Base-by-base conservation (phyloP, 23 tunicate genomes). In the Styela plicata region DNA sequence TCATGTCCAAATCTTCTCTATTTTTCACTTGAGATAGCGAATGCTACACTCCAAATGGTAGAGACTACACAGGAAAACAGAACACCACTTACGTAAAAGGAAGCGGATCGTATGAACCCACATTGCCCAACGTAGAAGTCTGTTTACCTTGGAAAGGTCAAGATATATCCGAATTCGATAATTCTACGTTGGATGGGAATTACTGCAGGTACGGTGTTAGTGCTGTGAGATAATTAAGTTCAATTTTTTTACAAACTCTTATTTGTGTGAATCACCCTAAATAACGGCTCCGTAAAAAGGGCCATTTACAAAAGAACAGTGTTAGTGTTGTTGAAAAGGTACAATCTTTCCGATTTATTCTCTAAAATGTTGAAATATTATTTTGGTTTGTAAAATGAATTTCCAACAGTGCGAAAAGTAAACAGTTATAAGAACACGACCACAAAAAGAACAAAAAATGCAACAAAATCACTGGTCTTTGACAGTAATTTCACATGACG, bases 41-140 rank as follows among this genome's bases (percentile, higher is more conserved):
- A 76, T 88, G 92, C 77, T 88, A 88, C 86, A 88, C 92, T 10
- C 77, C 83, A 36, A 88, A 88, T 44, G 92, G 92, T 19, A 44
- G 18, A 34, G 92, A 88, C 63, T 88, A 88, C 73, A 77, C 64
- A 1, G 92, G 92, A 1, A 62, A 71, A 21, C 92, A 88, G 63
- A 29, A 33, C 28, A 83, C 85, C 5, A 61, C 92, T 16, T 76
- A 76, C 64, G 81, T 76, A 1, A 36, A 44, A 44, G 81, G 81
- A 21, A 53, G 29, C 13, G 53, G 53, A 76, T 10, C 30, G n/a
- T 76, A 76, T 29, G 81, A 76, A 26, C 81, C 81, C 18, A 44
- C 63, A 26, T 16, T 33, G 22, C 31, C 31, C 26, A 76, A 36
- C 65, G 24, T 44, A 17, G 81, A 76, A 76, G 81, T 44, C 17